These are phyloP conservation scores for Spisula solida DNA, from an alignment of 2,888 invertebrate species.

Conservation along the genomic window DNA sequence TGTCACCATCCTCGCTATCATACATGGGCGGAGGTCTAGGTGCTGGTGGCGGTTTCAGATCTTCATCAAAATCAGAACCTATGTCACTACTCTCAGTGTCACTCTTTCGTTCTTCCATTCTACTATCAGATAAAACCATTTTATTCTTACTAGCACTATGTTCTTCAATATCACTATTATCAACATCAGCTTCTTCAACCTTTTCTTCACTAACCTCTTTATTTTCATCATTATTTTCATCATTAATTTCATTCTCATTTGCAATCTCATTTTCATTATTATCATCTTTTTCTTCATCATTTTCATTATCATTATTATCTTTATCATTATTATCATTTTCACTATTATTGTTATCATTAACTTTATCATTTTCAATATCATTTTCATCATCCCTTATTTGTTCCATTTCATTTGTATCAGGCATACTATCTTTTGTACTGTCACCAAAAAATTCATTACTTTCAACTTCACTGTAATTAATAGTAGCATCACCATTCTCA, in stretches of 20 bases:
- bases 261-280: slow-evolving; percentile 38
- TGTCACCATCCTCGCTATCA: slow-evolving; percentile 79
- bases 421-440: slow-evolving; percentile 73
- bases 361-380: slow-evolving; percentile 12
- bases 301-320: slow-evolving; percentile 68
- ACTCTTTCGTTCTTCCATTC: slow-evolving; percentile 60
- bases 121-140: slow-evolving; percentile 49
- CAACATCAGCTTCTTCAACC: slow-evolving; percentile 40
- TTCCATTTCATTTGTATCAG: slow-evolving; percentile 64
- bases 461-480: slow-evolving; percentile 75
- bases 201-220: slow-evolving; percentile 25
- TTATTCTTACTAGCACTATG: slow-evolving; percentile 67
- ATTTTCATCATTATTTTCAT: slow-evolving; percentile 31
- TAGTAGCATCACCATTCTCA: slow-evolving; percentile 71
- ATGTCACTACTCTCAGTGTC: slow-evolving; percentile 78
- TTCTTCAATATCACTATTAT: slow-evolving; percentile 62
- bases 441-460: slow-evolving; percentile 73
- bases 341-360: slow-evolving; percentile 41
- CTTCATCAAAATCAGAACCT: slow-evolving; percentile 77
- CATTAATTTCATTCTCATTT: slow-evolving; percentile 40
- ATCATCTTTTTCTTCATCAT: slow-evolving; percentile 41
- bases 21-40: slow-evolving; percentile 78
- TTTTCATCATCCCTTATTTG: slow-evolving; percentile 40
- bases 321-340: slow-evolving; percentile 70
- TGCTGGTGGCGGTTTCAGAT: slow-evolving; percentile 77